phyloP scores from a whole-genome alignment of 2,888 invertebrate species.

The Hypercompe scribonia region DNA sequence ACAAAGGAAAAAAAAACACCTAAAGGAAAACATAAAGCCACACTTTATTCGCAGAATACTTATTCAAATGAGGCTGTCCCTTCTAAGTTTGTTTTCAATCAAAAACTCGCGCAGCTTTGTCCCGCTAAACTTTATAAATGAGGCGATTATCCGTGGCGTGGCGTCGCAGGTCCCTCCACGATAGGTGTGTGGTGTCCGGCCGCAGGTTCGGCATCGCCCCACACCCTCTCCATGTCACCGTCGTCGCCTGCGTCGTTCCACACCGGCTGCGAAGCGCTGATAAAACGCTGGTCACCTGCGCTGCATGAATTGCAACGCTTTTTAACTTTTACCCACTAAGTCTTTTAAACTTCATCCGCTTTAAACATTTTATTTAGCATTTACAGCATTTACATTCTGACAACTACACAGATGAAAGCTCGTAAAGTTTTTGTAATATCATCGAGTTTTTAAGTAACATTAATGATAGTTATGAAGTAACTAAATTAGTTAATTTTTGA shows the following conservation, averaged over 20 bases:
- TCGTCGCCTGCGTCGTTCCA: slow-evolving; percentile 44
- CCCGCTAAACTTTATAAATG: slow-evolving; percentile 87
- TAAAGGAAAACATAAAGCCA: slow-evolving; percentile 87
- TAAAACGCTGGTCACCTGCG: slow-evolving; percentile 85
- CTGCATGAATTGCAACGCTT: slow-evolving; percentile 85
- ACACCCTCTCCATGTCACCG: slow-evolving; percentile 37
- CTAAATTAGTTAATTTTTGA: slow-evolving; percentile 38
- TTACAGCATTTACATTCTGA: slow-evolving; percentile 80
- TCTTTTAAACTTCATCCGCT: slow-evolving; percentile 82
- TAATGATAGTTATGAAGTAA: neutral
- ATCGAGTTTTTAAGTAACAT: slow-evolving; percentile 60
- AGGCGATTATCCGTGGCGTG: slow-evolving; percentile 84
- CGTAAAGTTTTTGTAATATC: slow-evolving; percentile 66
- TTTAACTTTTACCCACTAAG: slow-evolving; percentile 83
- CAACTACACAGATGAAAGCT: slow-evolving; percentile 72
- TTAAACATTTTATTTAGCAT: slow-evolving; percentile 82
- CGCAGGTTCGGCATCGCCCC: slow-evolving; percentile 36
- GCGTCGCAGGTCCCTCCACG: slow-evolving; percentile 71
- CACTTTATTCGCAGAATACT: slow-evolving; percentile 87
- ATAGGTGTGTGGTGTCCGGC: slow-evolving; percentile 72
- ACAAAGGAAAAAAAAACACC: slow-evolving; percentile 86
- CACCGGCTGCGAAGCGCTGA: slow-evolving; percentile 75
- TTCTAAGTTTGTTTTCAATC: slow-evolving; percentile 87
- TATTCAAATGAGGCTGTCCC: slow-evolving; percentile 87
- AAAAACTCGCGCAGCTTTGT: slow-evolving; percentile 86